Evolutionary conservation across 2,797 vertebrate species (phyloP), one percentile per base, ranked within the genome.

Genomic region (Kryptolebias ocellatus): DNA sequence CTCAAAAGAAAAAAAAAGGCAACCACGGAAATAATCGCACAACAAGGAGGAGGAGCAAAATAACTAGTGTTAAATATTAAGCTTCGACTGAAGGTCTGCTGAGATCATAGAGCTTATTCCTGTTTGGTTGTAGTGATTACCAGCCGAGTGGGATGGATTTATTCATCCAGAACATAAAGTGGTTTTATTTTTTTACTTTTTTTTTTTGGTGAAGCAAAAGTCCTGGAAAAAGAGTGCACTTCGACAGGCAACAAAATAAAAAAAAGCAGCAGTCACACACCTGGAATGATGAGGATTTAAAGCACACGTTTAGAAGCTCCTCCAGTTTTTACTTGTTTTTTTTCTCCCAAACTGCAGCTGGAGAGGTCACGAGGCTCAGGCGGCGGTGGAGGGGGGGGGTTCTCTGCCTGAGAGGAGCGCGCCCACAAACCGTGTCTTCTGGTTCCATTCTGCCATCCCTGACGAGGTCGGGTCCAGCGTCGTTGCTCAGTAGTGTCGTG

Each of bases 351-450:
- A 69, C 71, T 76, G 72, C 68, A 80, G 79, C 76, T 64, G 70
- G 64, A 76, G 78, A 62, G 81, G 73, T 63, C 79, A 80, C 71
- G 72, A 52, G 76, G 72, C 80, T 69, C 82, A 75, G 76, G 79
- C 67, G 8, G 57, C 65, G 70, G 64, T 60, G 0, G 20, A 73
- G 63, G 2, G 72, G 67, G 44, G 69, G 80, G 76, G 77, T 77
- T 78, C 73, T 86, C 72, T 85, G 90, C 85, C 90, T 91, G 90
- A 89, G 89, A 87, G 78, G 80, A 90, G 87, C 87, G 55, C 51
- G 53, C 64, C 75, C n/a, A 67, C 77, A 67, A 75, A 74, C 49
- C 28, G 27, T 63, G 16, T 83, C 80, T 24, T 24, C 20, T 24
- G 20, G 20, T 24, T 67, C 54, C 56, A 20, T 60, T 74, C 74